These are phyloP conservation scores for Drosophila tripunctata DNA, from an alignment of 2,888 invertebrate genomes.

Conservation along the genomic window DNA sequence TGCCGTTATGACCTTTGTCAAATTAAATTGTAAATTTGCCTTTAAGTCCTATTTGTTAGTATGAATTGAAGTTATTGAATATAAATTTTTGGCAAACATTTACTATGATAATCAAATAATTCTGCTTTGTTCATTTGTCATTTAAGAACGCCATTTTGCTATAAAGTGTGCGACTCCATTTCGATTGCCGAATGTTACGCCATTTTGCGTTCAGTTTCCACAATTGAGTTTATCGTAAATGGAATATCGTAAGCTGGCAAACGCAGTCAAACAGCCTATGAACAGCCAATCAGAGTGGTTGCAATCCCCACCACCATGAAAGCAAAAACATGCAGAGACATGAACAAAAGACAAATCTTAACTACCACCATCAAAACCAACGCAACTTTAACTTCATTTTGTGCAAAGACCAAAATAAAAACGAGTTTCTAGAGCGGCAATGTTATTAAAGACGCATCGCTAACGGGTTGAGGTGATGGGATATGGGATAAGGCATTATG, in stretches of 20 bases:
- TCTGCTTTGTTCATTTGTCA: no score
- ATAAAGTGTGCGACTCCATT: conserved; percentile 6
- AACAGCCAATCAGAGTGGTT: conserved; percentile 37
- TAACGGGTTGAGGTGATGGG: conserved; percentile 23
- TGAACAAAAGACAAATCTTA: conserved; percentile 14
- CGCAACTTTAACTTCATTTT: conserved; percentile 67
- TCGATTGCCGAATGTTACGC: conserved; percentile 53
- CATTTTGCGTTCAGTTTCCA: conserved; percentile 49
- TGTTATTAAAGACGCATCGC: conserved; percentile 58
- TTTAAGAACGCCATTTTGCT: conserved; percentile 28
- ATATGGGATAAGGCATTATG: no score
- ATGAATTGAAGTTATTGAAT: no score
- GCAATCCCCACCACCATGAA: conserved; percentile 40
- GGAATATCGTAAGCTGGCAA: conserved; percentile 34
- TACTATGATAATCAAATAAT: no score
- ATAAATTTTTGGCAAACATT: neutral
- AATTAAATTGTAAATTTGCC: conserved; percentile 20
- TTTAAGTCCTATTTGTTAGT: no score
- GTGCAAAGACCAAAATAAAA: conserved; percentile 42
- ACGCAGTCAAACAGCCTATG: conserved; percentile 10
- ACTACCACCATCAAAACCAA: conserved; percentile 9
- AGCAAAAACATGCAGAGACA: neutral
- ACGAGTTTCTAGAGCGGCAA: conserved; percentile 56
- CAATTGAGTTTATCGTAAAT: conserved; percentile 29
- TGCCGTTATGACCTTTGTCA: conserved; percentile 18